Evolutionary conservation across 2,113 vertebrate genomes (phyloP).

Genomic region (Phycodurus eques): DNA sequence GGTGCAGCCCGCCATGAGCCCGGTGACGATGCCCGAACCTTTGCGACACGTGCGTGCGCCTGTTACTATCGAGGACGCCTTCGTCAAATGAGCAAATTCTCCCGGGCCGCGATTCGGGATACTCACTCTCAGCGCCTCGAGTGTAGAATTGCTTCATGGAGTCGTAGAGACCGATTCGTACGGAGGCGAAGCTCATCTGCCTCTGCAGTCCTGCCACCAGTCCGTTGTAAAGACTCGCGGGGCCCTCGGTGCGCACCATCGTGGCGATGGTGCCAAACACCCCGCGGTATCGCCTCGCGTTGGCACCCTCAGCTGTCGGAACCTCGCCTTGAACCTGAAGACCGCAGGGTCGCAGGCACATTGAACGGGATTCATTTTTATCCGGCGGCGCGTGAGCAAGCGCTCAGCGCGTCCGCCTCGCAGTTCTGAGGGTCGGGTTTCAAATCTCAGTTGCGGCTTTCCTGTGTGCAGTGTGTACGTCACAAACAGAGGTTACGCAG

Average conservation of each 20-base stretch:
- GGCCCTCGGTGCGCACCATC: conserved; percentile 78
- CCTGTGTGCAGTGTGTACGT: neutral
- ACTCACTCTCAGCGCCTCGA: conserved; percentile 82
- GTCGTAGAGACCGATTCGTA: conserved; percentile 80
- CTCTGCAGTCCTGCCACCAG: conserved; percentile 81
- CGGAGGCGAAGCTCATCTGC: conserved; percentile 80
- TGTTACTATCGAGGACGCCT: conserved; percentile 5
- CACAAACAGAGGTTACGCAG: neutral
- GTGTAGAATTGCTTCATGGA: conserved; percentile 84
- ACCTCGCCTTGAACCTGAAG: conserved; percentile 83
- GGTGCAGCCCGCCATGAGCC: conserved; percentile 84
- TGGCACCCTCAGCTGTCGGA: conserved; percentile 29
- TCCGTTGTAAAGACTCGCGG: conserved; percentile 78
- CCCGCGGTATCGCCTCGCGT: conserved; percentile 66
- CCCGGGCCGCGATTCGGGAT: neutral
- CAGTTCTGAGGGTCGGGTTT: neutral
- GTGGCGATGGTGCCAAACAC: conserved; percentile 80
- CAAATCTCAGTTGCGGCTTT: neutral
- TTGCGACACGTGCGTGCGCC: conserved; percentile 2
- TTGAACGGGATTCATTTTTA: neutral
- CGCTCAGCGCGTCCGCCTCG: neutral
- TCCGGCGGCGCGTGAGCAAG: neutral
- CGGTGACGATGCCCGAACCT: conserved; percentile 78
- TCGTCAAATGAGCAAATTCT: neutral
- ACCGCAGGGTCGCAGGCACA: neutral